These are phyloP conservation scores for Stylophora pistillata DNA, from an alignment of 64 coral and sea anemone genomes.

Conservation along the genomic window DNA sequence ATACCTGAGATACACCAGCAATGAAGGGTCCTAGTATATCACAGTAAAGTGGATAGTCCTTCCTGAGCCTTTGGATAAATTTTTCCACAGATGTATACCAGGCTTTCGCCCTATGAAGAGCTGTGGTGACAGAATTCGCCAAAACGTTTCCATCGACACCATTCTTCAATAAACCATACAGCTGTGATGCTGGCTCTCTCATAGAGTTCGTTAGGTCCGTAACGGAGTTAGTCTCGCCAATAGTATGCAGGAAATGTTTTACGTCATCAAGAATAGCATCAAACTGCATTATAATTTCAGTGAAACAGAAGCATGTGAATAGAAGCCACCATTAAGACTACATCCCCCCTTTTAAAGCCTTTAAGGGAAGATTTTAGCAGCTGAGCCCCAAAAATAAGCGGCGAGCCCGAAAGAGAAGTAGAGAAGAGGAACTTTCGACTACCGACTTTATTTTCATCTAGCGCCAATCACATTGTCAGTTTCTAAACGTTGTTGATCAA, in stretches of 20 bases:
- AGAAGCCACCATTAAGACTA: too few species aligned
- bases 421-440: too few species aligned
- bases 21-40: slow-evolving; percentile 75
- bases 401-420: too few species aligned
- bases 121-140: neutral
- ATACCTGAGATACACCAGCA: slow-evolving; percentile 74
- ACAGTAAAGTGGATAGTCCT: slow-evolving; percentile 68
- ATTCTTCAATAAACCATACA: neutral
- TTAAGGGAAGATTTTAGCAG: too few species aligned
- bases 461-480: too few species aligned
- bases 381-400: too few species aligned
- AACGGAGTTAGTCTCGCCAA: slow-evolving; percentile 52
- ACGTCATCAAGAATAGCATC: slow-evolving; percentile 58
- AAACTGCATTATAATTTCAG: slow-evolving; percentile 51
- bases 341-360: too few species aligned
- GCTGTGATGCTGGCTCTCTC: neutral
- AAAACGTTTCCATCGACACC: slow-evolving; percentile 11
- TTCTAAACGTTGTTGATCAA: too few species aligned
- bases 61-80: slow-evolving; percentile 51
- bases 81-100: slow-evolving; percentile 63
- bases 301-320: too few species aligned
- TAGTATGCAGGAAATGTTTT: slow-evolving; percentile 60
- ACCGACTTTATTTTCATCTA: too few species aligned
- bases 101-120: slow-evolving; percentile 28
- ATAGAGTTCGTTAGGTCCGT: neutral